Evolutionary conservation across 2,797 vertebrate genomes (phyloP), one percentile per base, ranked within the genome.

Genomic region (Eospalax fontanierii): DNA sequence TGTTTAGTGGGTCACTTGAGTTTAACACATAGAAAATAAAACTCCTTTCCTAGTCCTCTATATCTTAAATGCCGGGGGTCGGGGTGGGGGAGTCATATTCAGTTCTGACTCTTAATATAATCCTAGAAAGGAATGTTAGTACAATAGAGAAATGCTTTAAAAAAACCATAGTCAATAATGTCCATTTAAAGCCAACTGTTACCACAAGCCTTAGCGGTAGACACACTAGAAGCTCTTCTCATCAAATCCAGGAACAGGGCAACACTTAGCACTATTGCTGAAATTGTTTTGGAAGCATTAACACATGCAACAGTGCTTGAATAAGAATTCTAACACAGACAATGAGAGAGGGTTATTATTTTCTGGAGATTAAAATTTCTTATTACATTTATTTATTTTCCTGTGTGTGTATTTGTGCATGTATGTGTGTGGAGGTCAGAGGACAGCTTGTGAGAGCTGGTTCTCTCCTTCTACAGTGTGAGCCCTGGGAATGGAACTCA

Each of bases 21-120:
- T 88, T 89, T 73, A 86, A 79, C 57, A 68, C 1, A 81, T 54
- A 54, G 8, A 4, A 40, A 89, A 74, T 54, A 83, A 86, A 94
- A 65, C 40, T 75, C 10, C 30, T 80, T 35, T 83, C 30, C 73
- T 59, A 71, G 24, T 76, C 33, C 84, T 80, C 24, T 50, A 54
- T 92, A 50, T 63, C 14, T 80, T 76, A 93, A 75, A 68, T 90
- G 28, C 43, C 33, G 50, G 65, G 16, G 68, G 59, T n/a, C n/a
- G n/a, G n/a, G n/a, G n/a, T n/a, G 50, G 75, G 59, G 21, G 43
- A 26, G 28, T 54, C 28, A 74, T 66, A 70, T 50, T 91, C 38
- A 84, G 54, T 87, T 82, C 2, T 19, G 87, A 43, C 4, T 79
- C 38, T 66, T 81, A 28, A 19, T 19, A 16, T 30, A 63, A 43